These are phyloP conservation scores for Muscicapa comitata DNA, from an alignment of 2,797 vertebrate genomes.

Conservation along the genomic window DNA sequence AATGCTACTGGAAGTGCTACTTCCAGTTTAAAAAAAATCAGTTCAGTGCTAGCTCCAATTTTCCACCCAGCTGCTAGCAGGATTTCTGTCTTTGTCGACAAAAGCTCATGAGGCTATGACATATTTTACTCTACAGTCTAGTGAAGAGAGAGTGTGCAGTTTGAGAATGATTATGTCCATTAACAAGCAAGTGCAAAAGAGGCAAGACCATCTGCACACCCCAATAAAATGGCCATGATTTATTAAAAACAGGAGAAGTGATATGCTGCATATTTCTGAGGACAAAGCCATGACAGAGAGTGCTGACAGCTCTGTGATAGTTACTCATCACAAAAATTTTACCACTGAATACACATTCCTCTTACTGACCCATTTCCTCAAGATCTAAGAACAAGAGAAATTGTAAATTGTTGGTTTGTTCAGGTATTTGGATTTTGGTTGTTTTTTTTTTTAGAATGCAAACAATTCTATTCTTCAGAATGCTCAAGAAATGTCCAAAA, in stretches of 20 bases:
- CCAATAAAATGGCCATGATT: not conserved
- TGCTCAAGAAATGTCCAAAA: not conserved
- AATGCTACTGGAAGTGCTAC: not conserved
- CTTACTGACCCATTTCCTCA: not conserved
- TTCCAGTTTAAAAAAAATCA: not conserved
- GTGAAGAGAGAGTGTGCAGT: not conserved
- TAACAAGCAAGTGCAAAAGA: not conserved
- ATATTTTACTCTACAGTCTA: not conserved
- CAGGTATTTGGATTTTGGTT: fast-evolving
- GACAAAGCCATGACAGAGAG: not conserved
- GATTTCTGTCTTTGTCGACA: not conserved
- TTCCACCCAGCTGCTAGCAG: not conserved
- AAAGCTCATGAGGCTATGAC: not conserved
- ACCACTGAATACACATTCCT: not conserved
- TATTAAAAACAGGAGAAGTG: not conserved
- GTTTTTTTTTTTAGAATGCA: not conserved
- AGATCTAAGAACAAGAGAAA: not conserved
- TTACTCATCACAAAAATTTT: not conserved
- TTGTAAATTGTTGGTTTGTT: not conserved
- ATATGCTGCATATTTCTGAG: not conserved
- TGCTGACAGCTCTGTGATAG: not conserved
- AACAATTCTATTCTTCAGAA: not conserved
- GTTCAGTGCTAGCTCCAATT: not conserved
- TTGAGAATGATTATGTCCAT: not conserved
- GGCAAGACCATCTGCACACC: not conserved